phyloP scores from a whole-genome alignment of 2,797 vertebrate species.

The Philypnodon macrostomus region DNA sequence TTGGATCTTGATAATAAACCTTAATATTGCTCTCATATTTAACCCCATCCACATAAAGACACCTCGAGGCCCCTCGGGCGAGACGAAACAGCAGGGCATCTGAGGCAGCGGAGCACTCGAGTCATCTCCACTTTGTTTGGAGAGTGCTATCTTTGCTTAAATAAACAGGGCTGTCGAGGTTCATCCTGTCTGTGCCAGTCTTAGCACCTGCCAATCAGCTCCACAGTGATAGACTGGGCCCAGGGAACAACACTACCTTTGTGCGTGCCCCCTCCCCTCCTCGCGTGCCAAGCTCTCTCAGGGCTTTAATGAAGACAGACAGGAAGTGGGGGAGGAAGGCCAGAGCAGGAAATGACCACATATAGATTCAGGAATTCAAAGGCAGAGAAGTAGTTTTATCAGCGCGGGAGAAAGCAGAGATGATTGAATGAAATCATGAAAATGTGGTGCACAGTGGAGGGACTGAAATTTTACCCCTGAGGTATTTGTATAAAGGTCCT shows the following conservation, averaged over 20 bases:
- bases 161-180: slow-evolving; percentile 66
- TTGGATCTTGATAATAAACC: slow-evolving; percentile 19
- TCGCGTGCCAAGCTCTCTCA: slow-evolving; percentile 74
- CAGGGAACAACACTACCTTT: slow-evolving; percentile 82
- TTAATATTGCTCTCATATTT: slow-evolving; percentile 16
- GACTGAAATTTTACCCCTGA: slow-evolving; percentile 17
- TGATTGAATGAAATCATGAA: slow-evolving; percentile 31
- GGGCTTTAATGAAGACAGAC: slow-evolving; percentile 82
- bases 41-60: slow-evolving; percentile 32
- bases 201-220: slow-evolving; percentile 79
- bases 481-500: slow-evolving; percentile 38
- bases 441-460: slow-evolving; percentile 13
- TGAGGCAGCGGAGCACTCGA: slow-evolving; percentile 15
- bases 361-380: slow-evolving; percentile 80
- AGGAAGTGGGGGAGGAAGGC: slow-evolving; percentile 83
- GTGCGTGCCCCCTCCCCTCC: slow-evolving; percentile 57
- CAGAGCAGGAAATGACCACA: slow-evolving; percentile 77
- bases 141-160: slow-evolving; percentile 70
- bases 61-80: slow-evolving; percentile 26
- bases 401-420: slow-evolving; percentile 22
- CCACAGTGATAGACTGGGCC: slow-evolving; percentile 67
- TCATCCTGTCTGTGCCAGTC: slow-evolving; percentile 59
- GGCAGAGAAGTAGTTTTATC: slow-evolving; percentile 70
- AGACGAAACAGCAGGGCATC: slow-evolving; percentile 39
- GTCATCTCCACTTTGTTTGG: slow-evolving; percentile 70